Base-by-base conservation (phyloP, 2,113 vertebrate genomes). In the Myotis lucifugus region DNA sequence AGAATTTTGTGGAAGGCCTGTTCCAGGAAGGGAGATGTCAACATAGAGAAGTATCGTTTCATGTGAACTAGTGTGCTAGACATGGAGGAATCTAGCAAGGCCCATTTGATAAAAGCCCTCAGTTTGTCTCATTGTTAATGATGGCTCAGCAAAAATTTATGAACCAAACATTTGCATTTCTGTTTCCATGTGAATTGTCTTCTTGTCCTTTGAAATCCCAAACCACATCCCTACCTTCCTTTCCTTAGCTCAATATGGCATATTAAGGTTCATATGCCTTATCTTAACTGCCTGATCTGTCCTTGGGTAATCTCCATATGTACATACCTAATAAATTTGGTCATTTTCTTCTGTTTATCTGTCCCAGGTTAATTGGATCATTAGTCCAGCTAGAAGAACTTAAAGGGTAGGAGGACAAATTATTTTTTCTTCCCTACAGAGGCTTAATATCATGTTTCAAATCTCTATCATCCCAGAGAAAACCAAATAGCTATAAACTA, bases 401-500 rank as follows among this genome's bases (percentile, higher is more conserved):
- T 82, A 46, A 64, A 82, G 37, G 8, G 25, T 46, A 82, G 37
- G 40, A 64, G 17, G 15, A 32, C 10, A 82, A 46, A 64, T 83
- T 64, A 61, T 29, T 64, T 64, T 83, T 32, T 10, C 34, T 32
- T 64, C 17, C 10, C 17, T 18, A 46, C 2, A 64, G 27, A 64
- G 34, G 6, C 25, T 95, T 86, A 37, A 54, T 34, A 48, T 81
- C 21, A 46, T 40, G 11, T 70, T 70, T 85, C n/a, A 94, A 69
- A 83, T 73, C 90, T 70, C 93, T 83, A 77, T 67, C 32, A 79
- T 56, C 25, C 9, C 40, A 72, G 46, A 94, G 42, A 95, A 94
- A 84, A 70, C 19, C 5, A 56, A 83, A 76, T 56, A 86, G 56
- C 18, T 87, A 7, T 94, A 74, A 59, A 66, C 2, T 18, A 56